Percentiles rank a stretch among this genome's conserved stretches.
Evolutionary conservation across 2,888 invertebrate genomes (phyloP).

Genomic region (Masnerella sp.): DNA sequence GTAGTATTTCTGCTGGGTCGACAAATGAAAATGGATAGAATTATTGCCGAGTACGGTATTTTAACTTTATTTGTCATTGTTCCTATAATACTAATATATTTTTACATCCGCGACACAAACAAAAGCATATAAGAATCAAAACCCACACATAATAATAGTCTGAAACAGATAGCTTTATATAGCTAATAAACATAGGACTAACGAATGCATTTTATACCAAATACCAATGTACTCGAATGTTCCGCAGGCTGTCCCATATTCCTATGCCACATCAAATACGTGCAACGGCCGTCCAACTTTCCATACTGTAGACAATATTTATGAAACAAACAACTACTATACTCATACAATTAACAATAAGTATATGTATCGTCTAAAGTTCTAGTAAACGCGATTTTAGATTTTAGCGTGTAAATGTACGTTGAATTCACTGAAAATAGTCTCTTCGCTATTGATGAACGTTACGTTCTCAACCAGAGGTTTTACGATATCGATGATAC

Average conservation of each 20-base stretch:
- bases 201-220: slow-evolving; percentile 42
- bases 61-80: slow-evolving; percentile 58
- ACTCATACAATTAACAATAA: slow-evolving; percentile 58
- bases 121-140: slow-evolving; percentile 56
- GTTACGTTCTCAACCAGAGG: slow-evolving; percentile 43
- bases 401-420: slow-evolving; percentile 57
- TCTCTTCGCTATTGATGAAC: slow-evolving; percentile 48
- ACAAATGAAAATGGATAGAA: slow-evolving; percentile 43
- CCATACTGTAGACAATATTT: slow-evolving; percentile 78
- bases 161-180: slow-evolving; percentile 45
- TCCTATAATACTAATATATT: slow-evolving; percentile 60
- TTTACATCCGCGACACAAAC: slow-evolving; percentile 13
- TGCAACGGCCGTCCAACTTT: slow-evolving; percentile 75
- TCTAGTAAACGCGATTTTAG: slow-evolving; percentile 57
- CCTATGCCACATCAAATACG: slow-evolving; percentile 74
- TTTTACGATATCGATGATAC: slow-evolving; percentile 39
- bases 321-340: slow-evolving; percentile 73
- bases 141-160: slow-evolving; percentile 34
- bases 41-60: slow-evolving; percentile 60
- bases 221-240: slow-evolving; percentile 62
- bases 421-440: slow-evolving; percentile 54
- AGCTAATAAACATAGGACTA: slow-evolving; percentile 45
- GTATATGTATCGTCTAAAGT: slow-evolving; percentile 56
- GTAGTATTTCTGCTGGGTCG: slow-evolving; percentile 37
- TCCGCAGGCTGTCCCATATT: slow-evolving; percentile 73